Evolutionary conservation across 1,140 invertebrate species (phyloP), one percentile per base, ranked within the genome.

Genomic region (Semibalanus balanoides): DNA sequence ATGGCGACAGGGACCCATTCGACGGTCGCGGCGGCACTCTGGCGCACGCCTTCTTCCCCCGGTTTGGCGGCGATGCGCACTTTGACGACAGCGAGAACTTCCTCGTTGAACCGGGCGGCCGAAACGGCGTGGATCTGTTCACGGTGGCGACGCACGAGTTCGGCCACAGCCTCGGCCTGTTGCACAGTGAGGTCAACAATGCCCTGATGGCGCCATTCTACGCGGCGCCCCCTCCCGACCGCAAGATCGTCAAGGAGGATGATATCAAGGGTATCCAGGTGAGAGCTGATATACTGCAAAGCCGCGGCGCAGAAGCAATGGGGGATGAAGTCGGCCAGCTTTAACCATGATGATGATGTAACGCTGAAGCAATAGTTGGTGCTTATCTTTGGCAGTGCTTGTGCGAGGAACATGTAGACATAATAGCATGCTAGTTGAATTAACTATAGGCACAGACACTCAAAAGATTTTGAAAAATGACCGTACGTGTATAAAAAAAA

Each of bases 151-250:
- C 92, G 31, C 96, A 98, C 82, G 96, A 97, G 85, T 94, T 96
- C 81, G 95, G 95, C 14, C 95, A 97, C 84, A 95, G 94, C 9
- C 85, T 98, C 29, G 95, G 95, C 22, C 84, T 98, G 69, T 91
- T 92, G 73, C 95, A 98, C 85, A 96, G 94, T 75, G 91, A 91
- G 40, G 92, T 92, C 25, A 86, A 88, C 79, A 90, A 90, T n/a
- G 92, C 95, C 0, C 87, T 97, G 69, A 98, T 97, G 96, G 95
- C 90, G 83, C 94, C 95, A 0, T 97, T 93, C 91, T 98, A 97
- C 83, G 91, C 94, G 82, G 93, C 91, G 73, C 97, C 93, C 81
- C 88, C 94, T 81, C 89, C 92, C 3, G 85, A 87, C 73, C 95
- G 97, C 82, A 87, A 89, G 79, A 85, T 98, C 51, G 92, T 93